These are phyloP conservation scores for Microcebus murinus DNA, from an alignment of 2,113 vertebrate species.

Conservation along the genomic window DNA sequence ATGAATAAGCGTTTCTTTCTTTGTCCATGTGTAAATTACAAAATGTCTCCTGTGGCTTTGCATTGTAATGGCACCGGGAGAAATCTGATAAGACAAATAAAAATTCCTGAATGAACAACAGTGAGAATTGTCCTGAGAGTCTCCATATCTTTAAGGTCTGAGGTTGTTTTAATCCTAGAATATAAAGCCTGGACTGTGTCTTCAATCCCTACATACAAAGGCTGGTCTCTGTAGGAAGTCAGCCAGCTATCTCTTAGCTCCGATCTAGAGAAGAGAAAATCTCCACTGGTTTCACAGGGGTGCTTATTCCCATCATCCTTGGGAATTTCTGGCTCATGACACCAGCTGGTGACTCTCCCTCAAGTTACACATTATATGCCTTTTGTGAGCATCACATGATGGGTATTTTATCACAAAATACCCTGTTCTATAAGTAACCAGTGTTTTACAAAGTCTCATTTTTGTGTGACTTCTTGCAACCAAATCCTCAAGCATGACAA, in stretches of 20 bases:
- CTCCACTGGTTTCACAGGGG: background rate
- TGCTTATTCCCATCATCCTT: background rate
- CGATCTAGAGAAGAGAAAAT: slow-evolving; percentile 2
- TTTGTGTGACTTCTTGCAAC: slow-evolving; percentile 51
- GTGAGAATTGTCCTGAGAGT: slow-evolving; percentile 36
- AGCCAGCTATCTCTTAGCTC: slow-evolving; percentile 65
- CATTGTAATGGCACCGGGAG: background rate
- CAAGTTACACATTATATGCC: background rate
- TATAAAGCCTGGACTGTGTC: background rate
- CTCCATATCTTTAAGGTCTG: background rate
- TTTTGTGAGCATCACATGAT: background rate
- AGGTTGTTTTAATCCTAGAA: slow-evolving; percentile 52
- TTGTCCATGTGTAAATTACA: slow-evolving; percentile 54
- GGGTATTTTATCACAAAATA: slow-evolving; percentile 23
- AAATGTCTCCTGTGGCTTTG: slow-evolving; percentile 68
- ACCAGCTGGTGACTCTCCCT: slow-evolving; percentile 49
- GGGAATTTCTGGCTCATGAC: slow-evolving; percentile 22
- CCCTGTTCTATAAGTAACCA: background rate
- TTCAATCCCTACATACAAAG: slow-evolving; percentile 45
- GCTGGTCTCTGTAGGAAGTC: slow-evolving; percentile 40
- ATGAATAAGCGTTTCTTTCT: slow-evolving; percentile 37
- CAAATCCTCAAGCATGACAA: slow-evolving; percentile 59
- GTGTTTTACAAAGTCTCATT: background rate
- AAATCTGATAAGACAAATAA: slow-evolving; percentile 71
- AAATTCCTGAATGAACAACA: slow-evolving; percentile 69